Percentiles rank a stretch among this genome's conserved stretches.
These are phyloP conservation scores for Hydra vulgaris DNA, from an alignment of 30 jellyfish, hydroid and myxozoan genomes.

Conservation along the genomic window DNA sequence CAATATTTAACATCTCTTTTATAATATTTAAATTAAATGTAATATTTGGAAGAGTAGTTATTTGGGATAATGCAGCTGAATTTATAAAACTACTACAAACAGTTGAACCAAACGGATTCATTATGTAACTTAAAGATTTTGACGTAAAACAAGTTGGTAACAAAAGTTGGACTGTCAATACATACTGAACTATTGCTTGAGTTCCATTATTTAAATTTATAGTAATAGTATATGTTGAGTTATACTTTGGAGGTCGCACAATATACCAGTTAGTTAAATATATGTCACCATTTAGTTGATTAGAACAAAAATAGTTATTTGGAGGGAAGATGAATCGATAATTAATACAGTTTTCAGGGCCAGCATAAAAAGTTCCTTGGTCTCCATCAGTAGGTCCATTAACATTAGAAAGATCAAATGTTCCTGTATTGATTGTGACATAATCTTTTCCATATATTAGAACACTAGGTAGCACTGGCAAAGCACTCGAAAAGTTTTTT, in stretches of 20 bases:
- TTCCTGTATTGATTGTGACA: background rate
- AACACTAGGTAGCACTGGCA: background rate
- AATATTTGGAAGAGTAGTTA: background rate
- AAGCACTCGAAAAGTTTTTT: background rate
- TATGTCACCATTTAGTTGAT: background rate
- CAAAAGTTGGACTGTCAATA: background rate
- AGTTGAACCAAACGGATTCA: background rate
- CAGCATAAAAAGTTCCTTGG: background rate
- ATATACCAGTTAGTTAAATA: background rate
- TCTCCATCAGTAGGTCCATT: background rate
- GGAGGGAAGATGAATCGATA: background rate
- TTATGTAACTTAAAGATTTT: background rate
- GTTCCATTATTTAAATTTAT: background rate
- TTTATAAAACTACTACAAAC: background rate
- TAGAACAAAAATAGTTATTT: background rate
- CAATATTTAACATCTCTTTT: background rate
- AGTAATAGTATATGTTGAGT: background rate
- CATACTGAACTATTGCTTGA: background rate
- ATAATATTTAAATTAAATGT: background rate
- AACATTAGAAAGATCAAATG: background rate
- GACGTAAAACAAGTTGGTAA: background rate
- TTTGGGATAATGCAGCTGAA: background rate
- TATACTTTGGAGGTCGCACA: background rate
- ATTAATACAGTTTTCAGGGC: background rate
- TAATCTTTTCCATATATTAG: background rate